Conservation (phyloP, 2,113 vertebrate species). For the Erythrocebus patas region DNA sequence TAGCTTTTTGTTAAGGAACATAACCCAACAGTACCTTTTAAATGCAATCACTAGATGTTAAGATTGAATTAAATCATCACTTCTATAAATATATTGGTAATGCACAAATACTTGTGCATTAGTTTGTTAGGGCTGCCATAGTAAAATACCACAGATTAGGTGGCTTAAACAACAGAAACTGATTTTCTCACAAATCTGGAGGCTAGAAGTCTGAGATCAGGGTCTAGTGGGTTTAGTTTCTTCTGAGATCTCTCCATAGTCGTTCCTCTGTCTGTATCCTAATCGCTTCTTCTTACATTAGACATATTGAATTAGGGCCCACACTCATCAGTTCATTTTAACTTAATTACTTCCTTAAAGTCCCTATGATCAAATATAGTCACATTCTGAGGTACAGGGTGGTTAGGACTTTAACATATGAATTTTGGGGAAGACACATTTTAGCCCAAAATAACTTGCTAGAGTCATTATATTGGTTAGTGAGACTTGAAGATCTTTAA, state of each 20-base stretch:
- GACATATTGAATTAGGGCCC: background rate
- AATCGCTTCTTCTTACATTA: background rate
- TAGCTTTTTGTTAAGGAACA: slow-evolving; percentile 89
- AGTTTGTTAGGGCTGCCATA: background rate
- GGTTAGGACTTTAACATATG: background rate
- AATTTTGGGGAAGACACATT: background rate
- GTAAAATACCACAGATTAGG: background rate
- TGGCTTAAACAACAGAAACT: background rate
- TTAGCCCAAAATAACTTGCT: background rate
- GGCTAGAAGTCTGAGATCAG: background rate
- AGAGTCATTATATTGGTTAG: background rate
- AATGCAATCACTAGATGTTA: slow-evolving; percentile 31
- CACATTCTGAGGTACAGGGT: background rate
- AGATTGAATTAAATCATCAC: background rate
- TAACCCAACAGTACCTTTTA: background rate
- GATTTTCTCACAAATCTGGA: background rate
- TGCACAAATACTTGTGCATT: background rate
- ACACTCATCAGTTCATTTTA: background rate
- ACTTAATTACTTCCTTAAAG: background rate
- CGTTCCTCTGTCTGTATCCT: background rate
- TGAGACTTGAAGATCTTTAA: background rate
- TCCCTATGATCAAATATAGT: background rate
- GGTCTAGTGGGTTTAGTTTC: background rate
- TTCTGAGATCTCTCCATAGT: background rate
- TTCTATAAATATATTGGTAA: slow-evolving; percentile 9